Conservation (phyloP, 2,113 vertebrate genomes). For the Megaceryle maxima region DNA sequence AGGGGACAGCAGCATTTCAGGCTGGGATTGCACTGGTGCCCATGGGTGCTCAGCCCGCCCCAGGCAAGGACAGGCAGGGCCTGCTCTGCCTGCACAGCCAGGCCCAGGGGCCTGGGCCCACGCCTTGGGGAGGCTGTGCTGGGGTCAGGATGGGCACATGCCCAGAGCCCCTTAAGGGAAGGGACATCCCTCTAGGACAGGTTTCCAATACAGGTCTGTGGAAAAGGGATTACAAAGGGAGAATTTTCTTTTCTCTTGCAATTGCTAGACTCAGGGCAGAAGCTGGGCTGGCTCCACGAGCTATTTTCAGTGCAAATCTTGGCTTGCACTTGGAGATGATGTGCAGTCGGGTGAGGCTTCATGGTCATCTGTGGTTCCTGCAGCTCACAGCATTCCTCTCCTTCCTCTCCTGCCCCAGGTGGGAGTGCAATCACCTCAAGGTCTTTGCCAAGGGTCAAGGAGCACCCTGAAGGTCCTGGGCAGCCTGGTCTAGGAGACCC, state of each 20-base stretch:
- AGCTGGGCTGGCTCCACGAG: not conserved
- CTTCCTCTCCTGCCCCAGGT: not conserved
- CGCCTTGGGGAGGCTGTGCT: not conserved
- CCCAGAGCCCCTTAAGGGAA: not conserved
- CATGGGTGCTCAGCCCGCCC: not conserved
- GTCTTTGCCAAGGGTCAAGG: not conserved
- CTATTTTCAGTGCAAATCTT: not conserved
- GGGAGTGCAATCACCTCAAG: not conserved
- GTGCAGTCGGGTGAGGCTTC: not conserved
- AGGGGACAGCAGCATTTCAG: not conserved
- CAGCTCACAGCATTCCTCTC: not conserved
- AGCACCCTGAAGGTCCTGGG: not conserved
- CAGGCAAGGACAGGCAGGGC: not conserved
- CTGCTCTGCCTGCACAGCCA: not conserved
- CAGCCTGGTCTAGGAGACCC: not conserved
- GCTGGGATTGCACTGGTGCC: not conserved
- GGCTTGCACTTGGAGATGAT: not conserved
- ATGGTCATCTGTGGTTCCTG: accelerated
- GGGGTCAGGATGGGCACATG: not conserved
- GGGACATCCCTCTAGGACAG: not conserved
- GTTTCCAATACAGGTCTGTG: not conserved
- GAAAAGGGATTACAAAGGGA: not conserved
- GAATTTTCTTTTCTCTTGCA: not conserved
- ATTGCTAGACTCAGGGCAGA: not conserved
- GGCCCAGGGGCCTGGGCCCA: accelerated